Evolutionary conservation across 2,888 invertebrate species (phyloP).

Genomic region (Pteria penguin): DNA sequence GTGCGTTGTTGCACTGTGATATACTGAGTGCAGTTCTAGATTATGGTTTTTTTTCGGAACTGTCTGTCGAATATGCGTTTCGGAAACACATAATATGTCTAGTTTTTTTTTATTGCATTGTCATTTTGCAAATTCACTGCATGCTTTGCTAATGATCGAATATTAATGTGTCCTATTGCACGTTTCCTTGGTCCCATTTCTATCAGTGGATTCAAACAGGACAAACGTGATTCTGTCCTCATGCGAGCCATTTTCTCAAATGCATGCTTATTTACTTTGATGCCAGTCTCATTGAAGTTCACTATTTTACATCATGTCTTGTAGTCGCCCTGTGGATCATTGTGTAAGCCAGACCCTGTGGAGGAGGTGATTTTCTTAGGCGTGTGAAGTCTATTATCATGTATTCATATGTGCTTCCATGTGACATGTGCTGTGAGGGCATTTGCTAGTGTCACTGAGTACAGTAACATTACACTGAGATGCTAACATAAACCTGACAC

Average conservation of each 20-base stretch:
- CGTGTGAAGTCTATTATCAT: constrained; percentile 25
- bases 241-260: constrained; percentile 34
- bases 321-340: constrained; percentile 36
- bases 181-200: not conserved
- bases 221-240: constrained; percentile 20
- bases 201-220: constrained; percentile 30
- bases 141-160: constrained; percentile 32
- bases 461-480: constrained; percentile 23
- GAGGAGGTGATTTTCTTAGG: constrained; percentile 7
- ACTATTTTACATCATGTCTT: constrained; percentile 25
- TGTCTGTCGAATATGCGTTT: constrained; percentile 5
- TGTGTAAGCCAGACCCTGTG: constrained; percentile 38
- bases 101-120: no score
- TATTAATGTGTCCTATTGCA: constrained; percentile 32
- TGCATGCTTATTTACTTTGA: constrained; percentile 34
- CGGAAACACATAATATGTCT: not conserved
- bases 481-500: constrained; percentile 19
- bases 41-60: constrained; percentile 1
- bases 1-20: not conserved
- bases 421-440: constrained; percentile 33
- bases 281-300: constrained; percentile 27
- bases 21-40: not conserved
- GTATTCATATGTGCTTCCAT: constrained; percentile 34
- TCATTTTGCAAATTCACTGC: constrained; percentile 12
- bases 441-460: constrained; percentile 37